Conservation (phyloP, 92 coral and sea anemone genomes). For the Zoanthus solanderi region DNA sequence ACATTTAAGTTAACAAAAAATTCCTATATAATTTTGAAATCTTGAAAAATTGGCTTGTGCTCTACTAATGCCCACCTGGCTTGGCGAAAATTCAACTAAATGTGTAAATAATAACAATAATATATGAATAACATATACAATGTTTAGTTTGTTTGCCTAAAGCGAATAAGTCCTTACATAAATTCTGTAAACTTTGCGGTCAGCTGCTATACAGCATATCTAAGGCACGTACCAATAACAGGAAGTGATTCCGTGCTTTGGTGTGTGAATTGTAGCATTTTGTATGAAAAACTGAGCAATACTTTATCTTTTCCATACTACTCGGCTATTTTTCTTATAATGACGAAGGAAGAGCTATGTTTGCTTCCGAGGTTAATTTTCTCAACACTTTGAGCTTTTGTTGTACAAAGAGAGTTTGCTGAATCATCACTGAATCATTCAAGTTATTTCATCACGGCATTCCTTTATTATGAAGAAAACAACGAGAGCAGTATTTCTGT, state of each 20-base stretch:
- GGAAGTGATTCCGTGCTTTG: background rate
- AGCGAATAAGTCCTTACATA: no score
- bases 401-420: background rate
- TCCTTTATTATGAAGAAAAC: background rate
- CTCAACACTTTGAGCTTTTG: background rate
- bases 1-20: no score
- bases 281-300: background rate
- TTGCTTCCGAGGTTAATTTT: background rate
- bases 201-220: background rate
- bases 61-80: no score
- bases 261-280: background rate
- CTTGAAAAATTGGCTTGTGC: no score
- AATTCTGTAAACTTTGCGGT: background rate
- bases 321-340: background rate
- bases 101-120: no score
- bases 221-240: background rate
- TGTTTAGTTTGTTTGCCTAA: no score
- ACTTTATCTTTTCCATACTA: background rate
- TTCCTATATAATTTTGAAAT: no score
- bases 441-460: background rate
- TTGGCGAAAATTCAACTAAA: no score
- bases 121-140: no score
- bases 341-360: background rate
- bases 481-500: conserved; percentile 23
- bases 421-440: conserved; percentile 24